phyloP scores from a whole-genome alignment of 37 sponge, comb jelly and placozoan species.

The Spongilla lacustris region DNA sequence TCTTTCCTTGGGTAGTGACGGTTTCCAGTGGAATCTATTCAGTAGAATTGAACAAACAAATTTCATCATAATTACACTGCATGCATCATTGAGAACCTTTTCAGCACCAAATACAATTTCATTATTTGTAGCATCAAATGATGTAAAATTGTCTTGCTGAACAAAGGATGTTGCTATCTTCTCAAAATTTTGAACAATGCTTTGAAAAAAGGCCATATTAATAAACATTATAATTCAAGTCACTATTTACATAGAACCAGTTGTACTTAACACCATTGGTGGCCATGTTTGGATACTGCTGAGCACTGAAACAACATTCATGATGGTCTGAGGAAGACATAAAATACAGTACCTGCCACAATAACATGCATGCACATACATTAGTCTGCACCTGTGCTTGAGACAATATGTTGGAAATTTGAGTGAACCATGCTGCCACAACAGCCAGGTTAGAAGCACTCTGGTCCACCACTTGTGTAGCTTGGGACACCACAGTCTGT shows the following conservation, averaged over 20 bases:
- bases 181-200: conserved; percentile 50
- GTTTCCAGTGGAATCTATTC: background rate
- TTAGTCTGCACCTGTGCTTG: background rate
- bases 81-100: conserved; percentile 15
- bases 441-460: background rate
- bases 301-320: background rate
- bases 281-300: background rate
- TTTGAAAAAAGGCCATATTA: background rate
- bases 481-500: background rate
- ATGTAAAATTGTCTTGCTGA: conserved; percentile 17
- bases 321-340: background rate
- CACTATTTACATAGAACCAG: background rate
- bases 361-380: background rate
- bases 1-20: background rate
- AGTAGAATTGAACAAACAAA: background rate
- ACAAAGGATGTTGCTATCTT: conserved; percentile 15
- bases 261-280: background rate
- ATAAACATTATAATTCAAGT: background rate
- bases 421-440: background rate
- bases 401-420: background rate
- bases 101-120: conserved; percentile 11
- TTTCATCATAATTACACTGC: background rate
- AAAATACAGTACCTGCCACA: background rate
- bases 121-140: background rate
- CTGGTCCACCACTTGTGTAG: background rate